Percentiles rank a stretch among this genome's conserved stretches.
Evolutionary conservation across 2,113 vertebrate genomes (phyloP).

Genomic region (Callipepla californica): DNA sequence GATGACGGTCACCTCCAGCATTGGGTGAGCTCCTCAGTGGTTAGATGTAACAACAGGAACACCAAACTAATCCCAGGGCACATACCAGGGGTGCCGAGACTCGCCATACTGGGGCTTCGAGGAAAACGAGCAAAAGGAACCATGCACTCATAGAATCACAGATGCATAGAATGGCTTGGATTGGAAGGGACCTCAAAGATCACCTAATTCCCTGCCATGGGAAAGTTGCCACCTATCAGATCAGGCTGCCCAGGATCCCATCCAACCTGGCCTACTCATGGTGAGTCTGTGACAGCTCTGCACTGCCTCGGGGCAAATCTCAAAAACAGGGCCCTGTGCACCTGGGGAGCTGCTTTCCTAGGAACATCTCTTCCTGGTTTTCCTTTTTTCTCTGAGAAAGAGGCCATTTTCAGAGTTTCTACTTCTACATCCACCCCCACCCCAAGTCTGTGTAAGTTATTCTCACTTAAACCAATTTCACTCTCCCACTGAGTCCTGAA

Average conservation of each 20-base stretch:
- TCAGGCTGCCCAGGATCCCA: no score
- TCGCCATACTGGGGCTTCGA: not conserved
- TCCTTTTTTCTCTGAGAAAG: not conserved
- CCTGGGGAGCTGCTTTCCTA: not conserved
- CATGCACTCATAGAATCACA: not conserved
- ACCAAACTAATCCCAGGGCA: not conserved
- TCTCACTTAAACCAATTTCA: slow-evolving; percentile 46
- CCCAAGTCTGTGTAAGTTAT: not conserved
- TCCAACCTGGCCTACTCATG: not conserved
- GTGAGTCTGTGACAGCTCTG: not conserved
- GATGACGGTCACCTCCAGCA: not conserved
- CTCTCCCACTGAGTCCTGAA: not conserved
- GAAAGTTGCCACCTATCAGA: no score
- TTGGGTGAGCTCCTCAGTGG: not conserved
- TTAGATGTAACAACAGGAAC: not conserved
- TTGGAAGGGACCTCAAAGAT: no score
- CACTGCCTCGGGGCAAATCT: slow-evolving; percentile 9
- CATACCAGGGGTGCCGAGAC: not conserved
- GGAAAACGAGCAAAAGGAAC: not conserved
- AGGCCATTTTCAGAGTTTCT: slow-evolving; percentile 38
- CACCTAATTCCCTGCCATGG: no score
- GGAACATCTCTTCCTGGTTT: not conserved
- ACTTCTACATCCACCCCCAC: slow-evolving; percentile 15
- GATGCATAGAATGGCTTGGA: no score
- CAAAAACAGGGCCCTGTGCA: slow-evolving; percentile 22